phyloP scores from a whole-genome alignment of 2,113 vertebrate genomes.

The Anhinga rufa region DNA sequence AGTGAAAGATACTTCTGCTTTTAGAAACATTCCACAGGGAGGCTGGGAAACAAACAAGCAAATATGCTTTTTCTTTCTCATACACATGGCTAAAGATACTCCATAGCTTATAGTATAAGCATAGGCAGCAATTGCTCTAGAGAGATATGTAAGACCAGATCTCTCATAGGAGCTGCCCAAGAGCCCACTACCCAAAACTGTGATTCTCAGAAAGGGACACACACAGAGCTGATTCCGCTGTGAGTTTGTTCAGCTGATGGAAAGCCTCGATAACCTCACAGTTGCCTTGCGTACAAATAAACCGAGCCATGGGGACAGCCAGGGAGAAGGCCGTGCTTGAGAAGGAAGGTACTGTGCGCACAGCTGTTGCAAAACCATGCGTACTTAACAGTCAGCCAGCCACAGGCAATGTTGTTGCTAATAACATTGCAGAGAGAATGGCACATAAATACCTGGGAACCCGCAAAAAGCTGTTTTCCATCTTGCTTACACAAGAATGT shows the following conservation, averaged over 20 bases:
- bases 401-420: neutral
- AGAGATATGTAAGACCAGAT: neutral
- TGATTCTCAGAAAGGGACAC: neutral
- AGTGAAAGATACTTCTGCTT: neutral
- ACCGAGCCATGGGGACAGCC: neutral
- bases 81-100: neutral
- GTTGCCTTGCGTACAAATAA: slow-evolving; percentile 34
- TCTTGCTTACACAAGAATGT: neutral
- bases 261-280: neutral
- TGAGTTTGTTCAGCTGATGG: slow-evolving; percentile 38
- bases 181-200: neutral
- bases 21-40: neutral
- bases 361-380: slow-evolving; percentile 5
- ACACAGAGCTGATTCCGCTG: neutral
- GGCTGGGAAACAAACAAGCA: neutral
- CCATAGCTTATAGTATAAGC: neutral
- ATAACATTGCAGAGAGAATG: neutral
- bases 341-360: neutral
- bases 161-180: neutral
- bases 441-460: slow-evolving; percentile 8
- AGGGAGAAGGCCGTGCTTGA: neutral
- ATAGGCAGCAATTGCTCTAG: neutral
- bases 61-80: neutral
- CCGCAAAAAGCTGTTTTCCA: neutral
- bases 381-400: neutral